Conservation (phyloP, 1,140 invertebrate genomes). For the Megalopta genalis region DNA sequence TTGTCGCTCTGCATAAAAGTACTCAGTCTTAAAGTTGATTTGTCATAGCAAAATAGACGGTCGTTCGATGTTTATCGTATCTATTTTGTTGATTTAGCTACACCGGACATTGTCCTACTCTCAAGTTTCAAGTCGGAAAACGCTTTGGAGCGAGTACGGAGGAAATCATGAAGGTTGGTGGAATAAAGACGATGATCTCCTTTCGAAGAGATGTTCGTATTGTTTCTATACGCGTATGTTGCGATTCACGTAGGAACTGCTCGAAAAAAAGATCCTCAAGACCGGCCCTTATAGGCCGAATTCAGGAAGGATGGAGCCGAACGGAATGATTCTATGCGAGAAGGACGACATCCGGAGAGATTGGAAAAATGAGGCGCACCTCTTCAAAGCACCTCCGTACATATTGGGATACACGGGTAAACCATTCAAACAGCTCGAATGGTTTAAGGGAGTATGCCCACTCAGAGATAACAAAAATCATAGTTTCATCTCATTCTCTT, state of each 20-base stretch:
- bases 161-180: constrained; percentile 84
- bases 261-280: constrained; percentile 78
- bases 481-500: too few species aligned
- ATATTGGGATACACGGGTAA: constrained; percentile 86
- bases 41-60: too few species aligned
- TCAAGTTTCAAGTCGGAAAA: constrained; percentile 86
- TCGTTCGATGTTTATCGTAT: too few species aligned
- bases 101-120: constrained; percentile 87
- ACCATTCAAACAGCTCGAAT: not conserved
- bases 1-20: too few species aligned
- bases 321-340: constrained; percentile 53
- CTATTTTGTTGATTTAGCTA: constrained; percentile 79
- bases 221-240: not conserved
- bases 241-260: constrained; percentile 75
- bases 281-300: constrained; percentile 73
- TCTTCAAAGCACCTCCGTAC: constrained; percentile 80
- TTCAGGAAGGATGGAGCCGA: constrained; percentile 57
- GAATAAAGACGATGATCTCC: not conserved
- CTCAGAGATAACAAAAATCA: too few species aligned
- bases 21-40: too few species aligned
- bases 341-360: constrained; percentile 69
- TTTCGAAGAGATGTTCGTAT: not conserved
- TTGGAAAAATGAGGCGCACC: constrained; percentile 75
- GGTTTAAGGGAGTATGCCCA: too few species aligned
- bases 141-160: constrained; percentile 86